Evolutionary conservation across 2,113 vertebrate species (phyloP), one percentile per base, ranked within the genome.

Genomic region (Zingel zingel): DNA sequence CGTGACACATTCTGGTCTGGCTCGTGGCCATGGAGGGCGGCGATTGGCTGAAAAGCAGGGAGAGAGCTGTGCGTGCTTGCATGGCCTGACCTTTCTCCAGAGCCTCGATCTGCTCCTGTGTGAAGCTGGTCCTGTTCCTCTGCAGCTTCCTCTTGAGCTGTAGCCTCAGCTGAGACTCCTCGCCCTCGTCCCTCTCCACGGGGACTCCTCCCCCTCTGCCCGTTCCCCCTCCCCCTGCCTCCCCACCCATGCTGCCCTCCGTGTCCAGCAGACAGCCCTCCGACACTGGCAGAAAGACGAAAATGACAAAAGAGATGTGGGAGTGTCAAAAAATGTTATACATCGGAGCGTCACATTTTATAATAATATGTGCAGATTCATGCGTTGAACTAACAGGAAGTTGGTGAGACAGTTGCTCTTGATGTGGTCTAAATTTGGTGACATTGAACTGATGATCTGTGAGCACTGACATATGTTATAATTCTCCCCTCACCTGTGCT

Each of bases 101-200:
- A 54, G 96, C 96, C 89, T 97, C 96, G 50, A 97, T 97, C 94
- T 97, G 96, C 88, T 97, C 96, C 91, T 96, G 96, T 12, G 95
- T 97, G 89, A 97, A 97, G 86, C 96, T 97, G 21, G 96, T 97
- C 80, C 96, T 85, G 95, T 97, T 97, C 78, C 96, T 95, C 90
- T 97, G 96, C 82, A 97, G 93, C 88, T 97, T 97, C 87, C 96
- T 96, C 92, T 97, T 97, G 74, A 97, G 94, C 94, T 97, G 96
- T 87, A 97, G 93, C 75, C 96, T 94, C 85, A 97, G 94, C 88
- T 96, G 96, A 79, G 96, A 95, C 87, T 96, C 96, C 50, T 97
- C 96, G 3, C 95, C 91, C 5, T 96, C 90, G 71, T 96, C 90
- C 76, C 94, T 85, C 86, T 95, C 95, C 73, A 88, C 91, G 1